Percentiles rank a stretch among this genome's conserved stretches.
Evolutionary conservation across 1,140 invertebrate species (phyloP).

Genomic region (Macrobrachium nipponense): DNA sequence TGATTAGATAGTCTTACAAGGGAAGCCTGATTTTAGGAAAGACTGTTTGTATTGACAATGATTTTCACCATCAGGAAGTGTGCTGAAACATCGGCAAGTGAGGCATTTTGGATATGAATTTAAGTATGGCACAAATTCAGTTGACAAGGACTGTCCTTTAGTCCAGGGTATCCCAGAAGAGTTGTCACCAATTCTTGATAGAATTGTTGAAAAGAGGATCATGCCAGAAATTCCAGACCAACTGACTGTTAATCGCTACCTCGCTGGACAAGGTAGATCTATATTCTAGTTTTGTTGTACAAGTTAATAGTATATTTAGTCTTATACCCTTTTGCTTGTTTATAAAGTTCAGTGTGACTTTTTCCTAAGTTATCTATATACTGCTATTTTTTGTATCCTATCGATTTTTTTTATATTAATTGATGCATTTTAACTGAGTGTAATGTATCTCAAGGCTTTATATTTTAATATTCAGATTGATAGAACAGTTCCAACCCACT

Average conservation of each 20-base stretch:
- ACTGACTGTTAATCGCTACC: slow-evolving; percentile 92
- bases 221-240: slow-evolving; percentile 80
- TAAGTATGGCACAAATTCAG: slow-evolving; percentile 88
- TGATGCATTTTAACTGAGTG: too few relatives aligned
- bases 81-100: slow-evolving; percentile 87
- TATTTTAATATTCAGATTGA: too few relatives aligned
- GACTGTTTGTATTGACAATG: background rate
- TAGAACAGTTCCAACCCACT: too few relatives aligned
- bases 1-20: too few relatives aligned
- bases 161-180: slow-evolving; percentile 77
- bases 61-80: slow-evolving; percentile 61
- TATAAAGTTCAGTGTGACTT: background rate
- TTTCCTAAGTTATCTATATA: too few relatives aligned
- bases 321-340: background rate
- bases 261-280: slow-evolving; percentile 85
- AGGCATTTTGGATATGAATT: slow-evolving; percentile 97
- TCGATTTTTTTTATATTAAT: too few relatives aligned
- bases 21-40: background rate
- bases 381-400: too few relatives aligned
- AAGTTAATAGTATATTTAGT: background rate
- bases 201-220: slow-evolving; percentile 72
- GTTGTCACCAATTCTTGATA: slow-evolving; percentile 77
- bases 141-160: slow-evolving; percentile 80
- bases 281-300: slow-evolving; percentile 3
- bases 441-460: too few relatives aligned